These are phyloP conservation scores for Spea bombifrons DNA, from an alignment of 2,113 vertebrate species.

Conservation along the genomic window DNA sequence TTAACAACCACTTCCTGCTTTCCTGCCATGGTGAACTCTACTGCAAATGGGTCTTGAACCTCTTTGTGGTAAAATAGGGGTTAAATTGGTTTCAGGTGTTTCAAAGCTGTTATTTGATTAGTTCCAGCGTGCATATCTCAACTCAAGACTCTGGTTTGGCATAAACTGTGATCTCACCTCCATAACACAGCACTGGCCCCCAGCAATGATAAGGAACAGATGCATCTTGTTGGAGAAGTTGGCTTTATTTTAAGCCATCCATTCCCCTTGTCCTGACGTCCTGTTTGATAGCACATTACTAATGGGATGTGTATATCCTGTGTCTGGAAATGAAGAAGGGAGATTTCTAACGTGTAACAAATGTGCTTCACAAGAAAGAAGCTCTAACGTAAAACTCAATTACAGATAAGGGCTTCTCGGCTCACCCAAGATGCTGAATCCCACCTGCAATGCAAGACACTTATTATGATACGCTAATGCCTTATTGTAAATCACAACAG, in stretches of 20 bases:
- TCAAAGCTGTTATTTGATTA: neutral
- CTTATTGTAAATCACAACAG: too few relatives aligned
- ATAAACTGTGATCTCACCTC: constrained; percentile 20
- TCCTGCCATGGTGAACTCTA: too few relatives aligned
- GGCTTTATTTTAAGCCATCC: constrained; percentile 7
- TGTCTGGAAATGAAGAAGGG: constrained; percentile 16
- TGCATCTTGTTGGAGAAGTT: constrained; percentile 9
- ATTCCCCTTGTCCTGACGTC: constrained; percentile 3
- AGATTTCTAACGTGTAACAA: constrained; percentile 9
- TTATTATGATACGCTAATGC: too few relatives aligned
- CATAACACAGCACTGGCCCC: neutral
- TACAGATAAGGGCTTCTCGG: neutral
- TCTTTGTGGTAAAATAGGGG: too few relatives aligned
- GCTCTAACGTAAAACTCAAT: neutral
- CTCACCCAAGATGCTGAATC: neutral
- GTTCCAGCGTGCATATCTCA: neutral
- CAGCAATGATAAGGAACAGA: constrained; percentile 27
- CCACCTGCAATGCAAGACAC: neutral
- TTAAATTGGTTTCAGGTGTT: neutral
- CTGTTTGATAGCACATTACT: constrained; percentile 25
- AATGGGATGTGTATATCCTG: constrained; percentile 33
- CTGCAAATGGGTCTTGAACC: too few relatives aligned
- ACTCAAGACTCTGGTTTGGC: neutral
- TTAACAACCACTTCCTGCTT: too few relatives aligned
- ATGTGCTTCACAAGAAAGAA: constrained; percentile 4